phyloP scores from a whole-genome alignment of 2,113 vertebrate species.

The Poecilia latipinna region DNA sequence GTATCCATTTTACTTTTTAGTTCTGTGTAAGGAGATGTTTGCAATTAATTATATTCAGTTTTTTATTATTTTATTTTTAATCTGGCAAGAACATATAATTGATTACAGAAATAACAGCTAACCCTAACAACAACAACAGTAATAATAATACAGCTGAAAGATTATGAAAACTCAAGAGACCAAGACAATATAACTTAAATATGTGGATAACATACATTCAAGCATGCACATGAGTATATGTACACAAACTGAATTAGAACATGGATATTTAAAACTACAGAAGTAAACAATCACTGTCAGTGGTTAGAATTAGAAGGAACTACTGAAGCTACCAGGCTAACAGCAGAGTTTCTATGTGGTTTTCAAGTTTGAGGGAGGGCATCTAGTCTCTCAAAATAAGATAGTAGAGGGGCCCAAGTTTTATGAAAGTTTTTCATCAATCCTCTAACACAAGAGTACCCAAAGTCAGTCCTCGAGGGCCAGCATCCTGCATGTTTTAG shows the following conservation, averaged over 20 bases:
- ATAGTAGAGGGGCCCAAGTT: background rate
- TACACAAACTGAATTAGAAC: background rate
- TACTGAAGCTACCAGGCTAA: background rate
- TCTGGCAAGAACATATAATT: too few relatives aligned
- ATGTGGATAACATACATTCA: background rate
- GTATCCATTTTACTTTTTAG: too few relatives aligned
- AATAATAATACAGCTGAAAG: background rate
- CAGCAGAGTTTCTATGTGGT: background rate
- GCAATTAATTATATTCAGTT: too few relatives aligned
- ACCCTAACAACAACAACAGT: background rate
- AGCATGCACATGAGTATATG: background rate
- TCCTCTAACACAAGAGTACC: too few relatives aligned
- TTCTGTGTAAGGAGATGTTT: too few relatives aligned
- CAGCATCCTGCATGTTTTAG: too few relatives aligned
- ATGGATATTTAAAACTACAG: background rate
- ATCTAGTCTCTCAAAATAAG: background rate
- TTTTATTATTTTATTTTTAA: too few relatives aligned
- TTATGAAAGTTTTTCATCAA: background rate
- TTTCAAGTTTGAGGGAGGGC: background rate
- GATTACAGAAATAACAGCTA: too few relatives aligned
- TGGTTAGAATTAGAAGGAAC: background rate
- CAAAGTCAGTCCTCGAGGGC: too few relatives aligned
- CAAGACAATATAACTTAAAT: background rate
- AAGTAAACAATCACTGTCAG: background rate
- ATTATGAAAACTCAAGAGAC: background rate